A percentile compares a stretch with the other conserved stretches of the same genome.
These are phyloP conservation scores for Pemphigus obesinymphae DNA, from an alignment of 1,140 invertebrate genomes.

Conservation along the genomic window DNA sequence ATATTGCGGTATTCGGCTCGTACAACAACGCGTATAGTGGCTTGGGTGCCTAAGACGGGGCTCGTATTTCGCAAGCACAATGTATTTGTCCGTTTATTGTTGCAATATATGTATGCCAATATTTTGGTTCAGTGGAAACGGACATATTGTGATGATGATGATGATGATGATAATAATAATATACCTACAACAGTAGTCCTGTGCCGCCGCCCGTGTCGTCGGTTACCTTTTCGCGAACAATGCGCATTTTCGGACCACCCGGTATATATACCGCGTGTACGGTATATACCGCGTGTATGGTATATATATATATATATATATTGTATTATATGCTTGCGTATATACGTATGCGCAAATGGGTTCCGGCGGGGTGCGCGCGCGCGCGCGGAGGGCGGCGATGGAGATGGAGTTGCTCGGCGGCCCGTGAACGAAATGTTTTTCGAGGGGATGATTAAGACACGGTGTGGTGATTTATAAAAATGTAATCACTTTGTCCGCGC, in stretches of 20 bases:
- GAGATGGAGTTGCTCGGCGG: constrained; percentile 10
- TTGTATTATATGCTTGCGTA: neutral
- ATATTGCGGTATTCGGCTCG: too few relatives aligned
- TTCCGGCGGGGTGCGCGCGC: neutral
- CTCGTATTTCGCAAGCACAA: neutral
- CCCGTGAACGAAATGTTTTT: constrained; percentile 39
- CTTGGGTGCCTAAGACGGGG: neutral
- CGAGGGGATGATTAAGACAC: constrained; percentile 41
- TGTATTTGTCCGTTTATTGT: neutral
- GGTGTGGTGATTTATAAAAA: constrained; percentile 42
- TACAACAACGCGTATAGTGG: neutral
- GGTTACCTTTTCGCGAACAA: constrained; percentile 18
- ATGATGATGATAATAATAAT: too few relatives aligned
- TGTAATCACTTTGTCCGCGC: constrained; percentile 37
- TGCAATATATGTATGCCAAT: neutral
- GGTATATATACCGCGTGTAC: neutral
- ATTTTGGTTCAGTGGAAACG: too few relatives aligned
- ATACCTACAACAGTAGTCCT: too few relatives aligned
- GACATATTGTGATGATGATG: too few relatives aligned
- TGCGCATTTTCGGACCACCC: neutral
- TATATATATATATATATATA: neutral
- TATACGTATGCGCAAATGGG: neutral
- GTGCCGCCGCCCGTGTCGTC: neutral
- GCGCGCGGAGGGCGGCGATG: neutral
- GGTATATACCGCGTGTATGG: neutral